Base-by-base conservation (phyloP, 2,113 vertebrate species). In the Choloepus hoffmanni region DNA sequence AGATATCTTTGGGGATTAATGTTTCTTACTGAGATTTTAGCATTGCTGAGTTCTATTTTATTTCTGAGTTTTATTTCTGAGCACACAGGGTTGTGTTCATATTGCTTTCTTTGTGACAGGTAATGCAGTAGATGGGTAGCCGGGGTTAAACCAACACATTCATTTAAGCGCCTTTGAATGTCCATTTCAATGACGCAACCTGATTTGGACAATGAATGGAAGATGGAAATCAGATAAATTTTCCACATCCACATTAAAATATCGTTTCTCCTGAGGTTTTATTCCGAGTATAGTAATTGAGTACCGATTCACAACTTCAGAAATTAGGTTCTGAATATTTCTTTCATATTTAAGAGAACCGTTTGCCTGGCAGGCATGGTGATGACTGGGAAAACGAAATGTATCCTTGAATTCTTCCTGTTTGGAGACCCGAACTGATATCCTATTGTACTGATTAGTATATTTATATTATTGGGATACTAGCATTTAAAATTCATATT, bases 1-100 rank as follows among this genome's bases (percentile, higher is more conserved):
- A 50, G 60, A 7, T 6, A 9, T 50, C 60, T 67, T 63, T 50
- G 24, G n/a, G n/a, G 21, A 48, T 36, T 26, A 30, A 19, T n/a
- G 19, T 7, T 13, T 70, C 7, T 14, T 18, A 1, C 45, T 6
- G 70, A 89, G 53, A 30, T 48, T 63, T 89, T 24, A 28, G 50
- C 0, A 2, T 3, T 5, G 8, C 7, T 21, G 13, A 5, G 12
- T 2, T 45, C 1, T 26, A 1, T 21, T n/a, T 13, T 36, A 0
- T 50, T 77, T 30, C 67, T 18, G 19, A 12, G 70, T 14, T 14
- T 3, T 6, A 3, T 14, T 12, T 0, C 43, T 45, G 43, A 45
- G 43, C 43, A 45, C 43, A 45, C 43, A 45, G 43, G 43, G 43
- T 45, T 1, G 13, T 5, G 1, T 7, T 55, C 0, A 0, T 18